Conservation (phyloP, 2,113 vertebrate genomes). For the Trichomycterus rosablanca region DNA sequence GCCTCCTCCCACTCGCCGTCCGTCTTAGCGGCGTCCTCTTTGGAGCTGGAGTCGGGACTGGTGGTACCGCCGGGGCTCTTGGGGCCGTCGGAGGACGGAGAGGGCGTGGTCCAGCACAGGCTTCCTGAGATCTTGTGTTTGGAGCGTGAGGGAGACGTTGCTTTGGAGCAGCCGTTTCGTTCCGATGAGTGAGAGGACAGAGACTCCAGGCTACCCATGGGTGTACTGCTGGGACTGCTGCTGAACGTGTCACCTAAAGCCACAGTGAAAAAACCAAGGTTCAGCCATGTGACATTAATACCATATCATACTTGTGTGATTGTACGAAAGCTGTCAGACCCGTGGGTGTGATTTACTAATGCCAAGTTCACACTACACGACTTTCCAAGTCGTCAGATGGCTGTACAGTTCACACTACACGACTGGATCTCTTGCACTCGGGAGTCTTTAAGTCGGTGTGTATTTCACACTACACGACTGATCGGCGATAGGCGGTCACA, state of each 20-base stretch:
- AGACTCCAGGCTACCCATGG: conserved; percentile 94
- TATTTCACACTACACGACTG: too few species aligned
- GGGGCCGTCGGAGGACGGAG: conserved; percentile 69
- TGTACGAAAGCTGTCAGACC: too few species aligned
- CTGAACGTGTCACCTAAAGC: conserved; percentile 87
- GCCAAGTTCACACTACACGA: too few species aligned
- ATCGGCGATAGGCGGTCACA: too few species aligned
- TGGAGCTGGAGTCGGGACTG: conserved; percentile 84
- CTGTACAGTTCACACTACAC: too few species aligned
- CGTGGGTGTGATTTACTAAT: too few species aligned
- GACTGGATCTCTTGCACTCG: too few species aligned
- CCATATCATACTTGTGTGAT: too few species aligned
- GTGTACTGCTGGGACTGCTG: conserved; percentile 91
- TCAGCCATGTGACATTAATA: background rate
- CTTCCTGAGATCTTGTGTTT: conserved; percentile 48
- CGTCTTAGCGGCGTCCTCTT: conserved; percentile 83
- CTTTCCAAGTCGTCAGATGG: too few species aligned
- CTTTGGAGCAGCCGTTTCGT: conserved; percentile 80
- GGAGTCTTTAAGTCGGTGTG: too few species aligned
- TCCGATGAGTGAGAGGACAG: conserved; percentile 98
- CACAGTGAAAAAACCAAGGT: background rate
- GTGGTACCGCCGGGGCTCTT: conserved; percentile 78
- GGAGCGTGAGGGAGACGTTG: conserved; percentile 65
- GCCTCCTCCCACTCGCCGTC: conserved; percentile 87
- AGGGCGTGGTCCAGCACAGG: conserved; percentile 52